Evolutionary conservation across 2,113 vertebrate species (phyloP), one percentile per base, ranked within the genome.

Genomic region (Galemys pyrenaicus): DNA sequence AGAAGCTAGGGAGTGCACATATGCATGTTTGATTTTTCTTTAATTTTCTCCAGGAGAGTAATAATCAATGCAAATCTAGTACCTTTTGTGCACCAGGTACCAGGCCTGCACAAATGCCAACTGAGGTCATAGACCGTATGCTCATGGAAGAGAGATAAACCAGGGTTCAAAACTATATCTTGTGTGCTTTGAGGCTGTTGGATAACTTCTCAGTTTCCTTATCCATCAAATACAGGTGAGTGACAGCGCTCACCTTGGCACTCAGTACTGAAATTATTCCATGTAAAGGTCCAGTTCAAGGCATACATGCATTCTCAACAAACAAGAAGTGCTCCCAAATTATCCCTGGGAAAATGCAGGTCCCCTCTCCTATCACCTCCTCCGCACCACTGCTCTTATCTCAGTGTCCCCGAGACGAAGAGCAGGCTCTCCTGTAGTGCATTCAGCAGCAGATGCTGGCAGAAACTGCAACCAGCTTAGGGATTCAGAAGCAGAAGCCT

Each of bases 81-180:
- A 12, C 9, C 20, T 64, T 28, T 56, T 58, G 7, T 54, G 20
- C 46, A 5, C 19, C 4, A 46, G 20, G 28, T 12, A 35, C 28
- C 46, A 82, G 7, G 1, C 7, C 24, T 54, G 37, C 32, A 28
- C 12, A 60, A 10, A 46, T 67, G 26, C 32, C 73, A 75, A 12
- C 0, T 32, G 8, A 54, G 3, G 0, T 28, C 30, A 8, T 3
- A 60, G 74, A 9, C 22, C 4, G 22, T 19, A 1, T 2, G 8
- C 17, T 12, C 2, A 0, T 1, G 4, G 32, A 26, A 0, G 12
- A 3, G 1, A 75, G 30, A 60, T 3, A 30, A 26, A 44, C 5
- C 17, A 15, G 30, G 24, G 73, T 46, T 51, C 22, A 73, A 35
- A 83, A n/a, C 56, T 4, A 9, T 46, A 24, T 2, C 17, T 22